phyloP scores from a whole-genome alignment of 2,797 vertebrate genomes.

The Oreochromis grahami region DNA sequence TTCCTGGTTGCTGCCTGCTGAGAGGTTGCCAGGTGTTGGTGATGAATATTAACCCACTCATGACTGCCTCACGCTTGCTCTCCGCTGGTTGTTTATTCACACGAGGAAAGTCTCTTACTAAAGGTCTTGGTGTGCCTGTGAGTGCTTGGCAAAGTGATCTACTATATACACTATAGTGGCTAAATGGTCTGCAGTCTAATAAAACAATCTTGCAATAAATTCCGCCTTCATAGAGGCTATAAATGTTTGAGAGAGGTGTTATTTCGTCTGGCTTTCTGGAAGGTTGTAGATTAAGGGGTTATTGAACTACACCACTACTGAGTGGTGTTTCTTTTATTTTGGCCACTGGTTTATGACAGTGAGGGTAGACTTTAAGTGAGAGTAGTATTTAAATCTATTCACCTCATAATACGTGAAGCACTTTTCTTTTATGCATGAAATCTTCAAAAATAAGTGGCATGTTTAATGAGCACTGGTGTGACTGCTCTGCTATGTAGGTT shows the following conservation, averaged over 20 bases:
- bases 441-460: not conserved
- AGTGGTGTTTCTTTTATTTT: not conserved
- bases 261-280: not conserved
- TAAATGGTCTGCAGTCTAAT: not conserved
- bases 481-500: not conserved
- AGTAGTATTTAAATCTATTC: not conserved
- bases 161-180: not conserved
- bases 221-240: not conserved
- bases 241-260: not conserved
- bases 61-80: constrained; percentile 28
- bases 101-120: not conserved
- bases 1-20: constrained; percentile 58
- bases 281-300: not conserved
- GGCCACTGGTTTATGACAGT: not conserved
- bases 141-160: not conserved
- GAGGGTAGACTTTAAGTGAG: not conserved
- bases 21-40: constrained; percentile 68
- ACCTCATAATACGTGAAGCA: not conserved
- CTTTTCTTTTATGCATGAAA: not conserved
- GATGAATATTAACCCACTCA: constrained; percentile 58
- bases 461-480: not conserved
- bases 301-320: not conserved
- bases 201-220: not conserved
- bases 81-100: constrained; percentile 4
- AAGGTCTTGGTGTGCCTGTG: not conserved